phyloP scores from a whole-genome alignment of 2,888 invertebrate species.

The Campoplex nolae region DNA sequence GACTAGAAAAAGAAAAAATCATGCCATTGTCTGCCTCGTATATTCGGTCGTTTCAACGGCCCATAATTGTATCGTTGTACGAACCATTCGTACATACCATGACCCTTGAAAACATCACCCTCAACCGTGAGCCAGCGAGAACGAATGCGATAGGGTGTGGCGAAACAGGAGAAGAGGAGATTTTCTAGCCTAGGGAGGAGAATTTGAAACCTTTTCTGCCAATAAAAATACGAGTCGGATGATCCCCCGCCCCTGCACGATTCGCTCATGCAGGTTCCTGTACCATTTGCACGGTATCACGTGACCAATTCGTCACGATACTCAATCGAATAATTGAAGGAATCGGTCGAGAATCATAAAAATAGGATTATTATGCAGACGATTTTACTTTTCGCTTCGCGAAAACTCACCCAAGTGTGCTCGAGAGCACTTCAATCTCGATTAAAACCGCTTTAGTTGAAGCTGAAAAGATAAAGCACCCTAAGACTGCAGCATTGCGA shows the following conservation, averaged over 20 bases:
- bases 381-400: not conserved
- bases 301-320: slow-evolving; percentile 36
- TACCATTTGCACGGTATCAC: slow-evolving; percentile 30
- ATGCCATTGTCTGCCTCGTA: not conserved
- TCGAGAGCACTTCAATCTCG: not conserved
- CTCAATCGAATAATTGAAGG: slow-evolving; percentile 33
- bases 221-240: slow-evolving; percentile 45
- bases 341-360: not conserved
- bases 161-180: slow-evolving; percentile 11
- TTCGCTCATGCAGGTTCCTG: slow-evolving; percentile 1
- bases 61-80: slow-evolving; percentile 7
- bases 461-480: not conserved
- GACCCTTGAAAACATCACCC: slow-evolving; percentile 37
- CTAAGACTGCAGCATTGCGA: not conserved
- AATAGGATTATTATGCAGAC: not conserved
- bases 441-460: not conserved
- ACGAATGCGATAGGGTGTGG: not conserved
- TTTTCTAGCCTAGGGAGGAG: not conserved
- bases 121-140: slow-evolving; percentile 26
- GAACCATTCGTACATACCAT: not conserved
- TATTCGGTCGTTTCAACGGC: not conserved
- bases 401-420: not conserved
- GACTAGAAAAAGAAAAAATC: not conserved
- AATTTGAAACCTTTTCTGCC: not conserved
- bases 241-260: slow-evolving; percentile 23